Evolutionary conservation across 2,888 invertebrate species (phyloP).

Genomic region (Meandrusa payeni): DNA sequence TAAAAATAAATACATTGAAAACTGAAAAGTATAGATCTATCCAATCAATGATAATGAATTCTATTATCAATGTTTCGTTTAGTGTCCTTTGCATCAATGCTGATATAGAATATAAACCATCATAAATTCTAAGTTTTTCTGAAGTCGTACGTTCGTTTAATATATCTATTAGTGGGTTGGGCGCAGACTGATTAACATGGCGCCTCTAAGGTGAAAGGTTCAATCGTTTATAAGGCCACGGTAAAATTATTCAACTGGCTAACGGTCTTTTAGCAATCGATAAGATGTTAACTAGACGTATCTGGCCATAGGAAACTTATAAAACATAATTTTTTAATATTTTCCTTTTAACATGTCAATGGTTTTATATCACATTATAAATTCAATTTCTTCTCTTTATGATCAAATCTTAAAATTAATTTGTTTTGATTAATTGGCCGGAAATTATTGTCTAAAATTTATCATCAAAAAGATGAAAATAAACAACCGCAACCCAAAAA

Average conservation of each 20-base stretch:
- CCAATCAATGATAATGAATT: too few species aligned
- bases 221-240: slow-evolving; percentile 20
- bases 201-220: slow-evolving; percentile 24
- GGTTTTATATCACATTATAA: too few species aligned
- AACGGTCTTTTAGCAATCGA: slow-evolving; percentile 19
- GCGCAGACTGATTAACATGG: slow-evolving; percentile 22
- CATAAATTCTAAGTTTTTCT: slow-evolving; percentile 9
- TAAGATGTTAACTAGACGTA: slow-evolving; percentile 3
- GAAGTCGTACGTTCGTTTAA: not conserved
- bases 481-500: too few species aligned
- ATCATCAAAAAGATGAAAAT: too few species aligned
- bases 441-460: too few species aligned
- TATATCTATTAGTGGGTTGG: slow-evolving; percentile 21
- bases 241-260: slow-evolving; percentile 19
- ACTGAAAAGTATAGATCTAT: too few species aligned
- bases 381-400: too few species aligned
- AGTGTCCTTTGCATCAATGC: too few species aligned
- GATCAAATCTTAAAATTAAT: too few species aligned
- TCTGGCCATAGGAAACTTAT: not conserved
- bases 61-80: too few species aligned
- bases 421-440: too few species aligned
- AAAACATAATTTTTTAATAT: slow-evolving; percentile 2
- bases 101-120: not conserved
- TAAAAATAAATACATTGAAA: too few species aligned
- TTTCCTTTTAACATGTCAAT: not conserved